These are phyloP conservation scores for Mustelus asterias DNA, from an alignment of 2,113 vertebrate species.

Conservation along the genomic window DNA sequence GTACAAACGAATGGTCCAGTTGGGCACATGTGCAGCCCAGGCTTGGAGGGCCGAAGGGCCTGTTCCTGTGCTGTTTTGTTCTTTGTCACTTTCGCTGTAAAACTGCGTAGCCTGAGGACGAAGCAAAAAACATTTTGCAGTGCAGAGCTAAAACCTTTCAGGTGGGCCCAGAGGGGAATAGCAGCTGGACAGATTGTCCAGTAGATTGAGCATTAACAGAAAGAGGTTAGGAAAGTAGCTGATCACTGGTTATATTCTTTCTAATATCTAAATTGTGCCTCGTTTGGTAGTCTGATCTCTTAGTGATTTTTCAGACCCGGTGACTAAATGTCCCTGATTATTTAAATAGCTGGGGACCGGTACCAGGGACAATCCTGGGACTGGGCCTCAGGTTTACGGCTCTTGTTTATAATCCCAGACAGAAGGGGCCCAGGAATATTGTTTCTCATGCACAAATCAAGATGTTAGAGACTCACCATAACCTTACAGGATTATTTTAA, in stretches of 20 bases:
- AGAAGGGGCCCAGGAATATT: not conserved
- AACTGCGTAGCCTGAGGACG: not conserved
- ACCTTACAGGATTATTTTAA: not conserved
- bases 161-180: not conserved
- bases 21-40: too few species aligned
- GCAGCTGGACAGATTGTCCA: not conserved
- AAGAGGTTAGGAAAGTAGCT: not conserved
- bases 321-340: too few species aligned
- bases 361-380: not conserved
- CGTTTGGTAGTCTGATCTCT: too few species aligned
- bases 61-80: too few species aligned
- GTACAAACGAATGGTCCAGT: too few species aligned
- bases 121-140: not conserved
- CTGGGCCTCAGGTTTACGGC: not conserved
- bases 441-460: not conserved
- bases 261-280: too few species aligned
- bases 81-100: not conserved
- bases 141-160: not conserved
- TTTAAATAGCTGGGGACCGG: too few species aligned
- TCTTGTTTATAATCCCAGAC: not conserved
- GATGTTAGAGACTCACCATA: not conserved
- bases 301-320: too few species aligned
- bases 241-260: too few species aligned
- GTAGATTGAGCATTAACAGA: not conserved
- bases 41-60: too few species aligned